These are phyloP conservation scores for Melanotus villosus DNA, from an alignment of 2,888 invertebrate genomes.

Conservation along the genomic window DNA sequence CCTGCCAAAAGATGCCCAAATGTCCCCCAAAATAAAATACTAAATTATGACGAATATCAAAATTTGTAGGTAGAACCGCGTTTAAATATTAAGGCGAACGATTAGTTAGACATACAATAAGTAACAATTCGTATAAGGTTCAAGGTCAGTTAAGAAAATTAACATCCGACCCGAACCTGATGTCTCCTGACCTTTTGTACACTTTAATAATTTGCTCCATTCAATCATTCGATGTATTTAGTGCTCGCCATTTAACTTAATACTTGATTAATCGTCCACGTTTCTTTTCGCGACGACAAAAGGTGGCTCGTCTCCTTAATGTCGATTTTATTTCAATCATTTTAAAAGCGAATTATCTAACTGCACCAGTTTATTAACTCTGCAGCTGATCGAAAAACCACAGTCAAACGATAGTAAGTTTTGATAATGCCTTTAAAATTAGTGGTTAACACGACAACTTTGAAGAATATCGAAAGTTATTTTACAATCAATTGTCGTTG, in stretches of 20 bases:
- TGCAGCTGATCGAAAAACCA: constrained; percentile 31
- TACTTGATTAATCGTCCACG: constrained; percentile 1
- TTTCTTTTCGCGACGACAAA: background rate
- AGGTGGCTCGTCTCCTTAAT: constrained; percentile 7
- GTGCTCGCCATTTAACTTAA: constrained; percentile 12
- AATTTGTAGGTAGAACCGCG: no score
- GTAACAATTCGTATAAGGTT: constrained; percentile 24
- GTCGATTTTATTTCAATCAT: constrained; percentile 12
- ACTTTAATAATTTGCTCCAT: constrained; percentile 36
- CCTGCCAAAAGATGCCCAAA: no score
- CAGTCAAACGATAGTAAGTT: constrained; percentile 16
- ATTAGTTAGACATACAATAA: background rate
- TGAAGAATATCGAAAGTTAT: constrained; percentile 12
- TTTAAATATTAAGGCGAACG: background rate
- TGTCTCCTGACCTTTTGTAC: constrained; percentile 36
- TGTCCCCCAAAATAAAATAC: no score
- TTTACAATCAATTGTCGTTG: constrained; percentile 26
- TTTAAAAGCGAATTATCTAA: background rate
- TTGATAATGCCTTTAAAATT: background rate
- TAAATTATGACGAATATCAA: no score
- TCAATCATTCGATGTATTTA: constrained; percentile 34
- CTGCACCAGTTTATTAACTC: constrained; percentile 18
- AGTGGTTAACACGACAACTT: background rate
- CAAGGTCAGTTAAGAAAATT: constrained; percentile 28
- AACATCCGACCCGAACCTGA: constrained; percentile 37